Evolutionary conservation across 1,140 invertebrate genomes (phyloP).

Genomic region (Procambarus clarkii): DNA sequence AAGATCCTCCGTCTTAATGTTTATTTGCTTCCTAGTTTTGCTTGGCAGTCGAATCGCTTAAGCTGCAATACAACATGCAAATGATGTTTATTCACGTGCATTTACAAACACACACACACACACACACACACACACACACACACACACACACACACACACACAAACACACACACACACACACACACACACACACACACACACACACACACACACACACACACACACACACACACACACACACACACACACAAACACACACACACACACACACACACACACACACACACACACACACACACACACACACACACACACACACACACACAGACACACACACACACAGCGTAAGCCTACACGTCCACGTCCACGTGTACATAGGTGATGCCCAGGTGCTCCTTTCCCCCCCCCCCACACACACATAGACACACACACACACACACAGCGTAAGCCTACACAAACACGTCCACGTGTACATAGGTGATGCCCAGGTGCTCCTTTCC

Average conservation of each 20-base stretch:
- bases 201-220: background rate
- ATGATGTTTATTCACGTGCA: background rate
- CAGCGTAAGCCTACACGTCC: background rate
- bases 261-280: conserved; percentile 10
- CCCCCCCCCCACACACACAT: too few relatives aligned
- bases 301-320: background rate
- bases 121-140: background rate
- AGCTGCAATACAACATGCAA: too few relatives aligned
- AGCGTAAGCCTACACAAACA: conserved; percentile 5
- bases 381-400: background rate
- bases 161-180: background rate
- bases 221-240: background rate
- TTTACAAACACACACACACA: background rate
- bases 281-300: conserved; percentile 5
- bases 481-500: too few relatives aligned
- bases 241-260: background rate
- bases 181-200: background rate
- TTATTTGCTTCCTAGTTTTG: too few relatives aligned
- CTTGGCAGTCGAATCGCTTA: too few relatives aligned
- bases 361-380: background rate
- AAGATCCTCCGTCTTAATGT: background rate
- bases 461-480: background rate
- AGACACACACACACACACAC: too few relatives aligned
- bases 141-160: background rate
- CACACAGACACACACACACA: background rate